Evolutionary conservation across 2,113 vertebrate species (phyloP).

Genomic region (Dendrocopos noguchii): DNA sequence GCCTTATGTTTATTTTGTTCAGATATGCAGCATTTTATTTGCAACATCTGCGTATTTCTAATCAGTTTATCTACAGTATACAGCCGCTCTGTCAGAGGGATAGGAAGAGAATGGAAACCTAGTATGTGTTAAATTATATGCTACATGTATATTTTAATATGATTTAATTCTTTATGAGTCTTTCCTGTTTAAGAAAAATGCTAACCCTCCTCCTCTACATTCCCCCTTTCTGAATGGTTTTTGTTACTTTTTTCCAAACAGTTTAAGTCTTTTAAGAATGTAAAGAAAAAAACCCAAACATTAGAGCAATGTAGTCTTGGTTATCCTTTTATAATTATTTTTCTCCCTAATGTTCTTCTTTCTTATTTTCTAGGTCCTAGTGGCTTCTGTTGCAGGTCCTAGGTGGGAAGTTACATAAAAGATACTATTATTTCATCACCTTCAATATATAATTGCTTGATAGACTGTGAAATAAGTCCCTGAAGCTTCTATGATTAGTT

Average conservation of each 20-base stretch:
- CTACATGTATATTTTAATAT: background rate
- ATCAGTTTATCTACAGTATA: conserved; percentile 42
- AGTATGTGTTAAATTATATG: background rate
- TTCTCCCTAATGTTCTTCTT: background rate
- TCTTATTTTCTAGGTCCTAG: background rate
- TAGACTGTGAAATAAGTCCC: conserved; percentile 32
- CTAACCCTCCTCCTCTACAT: background rate
- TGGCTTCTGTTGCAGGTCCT: background rate
- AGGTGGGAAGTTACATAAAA: conserved; percentile 3
- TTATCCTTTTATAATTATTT: background rate
- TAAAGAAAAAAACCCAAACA: background rate
- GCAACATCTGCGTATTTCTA: conserved; percentile 53
- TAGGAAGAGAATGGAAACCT: background rate
- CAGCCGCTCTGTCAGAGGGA: background rate
- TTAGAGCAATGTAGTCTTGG: background rate
- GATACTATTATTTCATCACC: conserved; percentile 23
- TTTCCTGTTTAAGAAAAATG: background rate
- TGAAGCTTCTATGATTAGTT: conserved; percentile 17
- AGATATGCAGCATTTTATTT: conserved; percentile 50
- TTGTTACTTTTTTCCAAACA: background rate
- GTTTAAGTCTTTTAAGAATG: background rate
- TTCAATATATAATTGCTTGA: background rate
- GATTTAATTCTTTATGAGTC: background rate
- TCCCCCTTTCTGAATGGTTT: background rate
- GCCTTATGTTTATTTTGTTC: conserved; percentile 56